Conservation (phyloP, 1,140 invertebrate species). For the Mya arenaria region DNA sequence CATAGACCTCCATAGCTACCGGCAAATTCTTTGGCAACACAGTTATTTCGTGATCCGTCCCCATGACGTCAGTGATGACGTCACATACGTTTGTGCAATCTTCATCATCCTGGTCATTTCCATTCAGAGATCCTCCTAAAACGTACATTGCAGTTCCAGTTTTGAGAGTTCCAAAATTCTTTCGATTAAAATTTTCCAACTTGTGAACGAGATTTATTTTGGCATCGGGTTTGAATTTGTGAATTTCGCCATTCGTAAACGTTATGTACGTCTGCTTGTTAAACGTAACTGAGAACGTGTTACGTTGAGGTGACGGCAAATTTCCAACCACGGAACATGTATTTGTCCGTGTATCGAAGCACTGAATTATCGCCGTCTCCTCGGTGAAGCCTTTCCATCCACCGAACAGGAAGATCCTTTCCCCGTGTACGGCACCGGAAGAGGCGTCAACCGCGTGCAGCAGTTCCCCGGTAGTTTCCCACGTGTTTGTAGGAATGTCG, state of each 20-base stretch:
- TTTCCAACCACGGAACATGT: slow-evolving; percentile 13
- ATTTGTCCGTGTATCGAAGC: slow-evolving; percentile 58
- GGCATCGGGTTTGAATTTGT: slow-evolving; percentile 3
- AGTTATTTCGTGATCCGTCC: background rate
- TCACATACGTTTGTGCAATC: background rate
- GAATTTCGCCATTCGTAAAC: slow-evolving; percentile 6
- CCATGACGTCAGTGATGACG: slow-evolving; percentile 6
- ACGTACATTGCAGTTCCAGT: background rate
- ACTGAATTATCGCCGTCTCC: slow-evolving; percentile 61
- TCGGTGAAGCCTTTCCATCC: slow-evolving; percentile 55
- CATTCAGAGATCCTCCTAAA: background rate
- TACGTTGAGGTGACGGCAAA: slow-evolving; percentile 15
- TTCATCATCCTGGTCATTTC: background rate
- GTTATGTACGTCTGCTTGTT: slow-evolving; percentile 27
- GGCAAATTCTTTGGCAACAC: slow-evolving; percentile 14
- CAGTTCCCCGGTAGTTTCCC: slow-evolving; percentile 60
- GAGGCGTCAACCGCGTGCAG: slow-evolving; percentile 58
- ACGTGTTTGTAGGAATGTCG: slow-evolving; percentile 58
- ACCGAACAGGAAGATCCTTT: slow-evolving; percentile 66
- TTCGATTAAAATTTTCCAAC: slow-evolving; percentile 11
- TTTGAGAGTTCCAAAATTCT: slow-evolving; percentile 28
- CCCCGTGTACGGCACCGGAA: slow-evolving; percentile 54
- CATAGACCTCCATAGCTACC: slow-evolving; percentile 37
- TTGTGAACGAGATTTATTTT: background rate
- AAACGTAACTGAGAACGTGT: slow-evolving; percentile 4